phyloP scores from a whole-genome alignment of 53 echinoderm and acorn worm genomes.

The Paracentrotus lividus region DNA sequence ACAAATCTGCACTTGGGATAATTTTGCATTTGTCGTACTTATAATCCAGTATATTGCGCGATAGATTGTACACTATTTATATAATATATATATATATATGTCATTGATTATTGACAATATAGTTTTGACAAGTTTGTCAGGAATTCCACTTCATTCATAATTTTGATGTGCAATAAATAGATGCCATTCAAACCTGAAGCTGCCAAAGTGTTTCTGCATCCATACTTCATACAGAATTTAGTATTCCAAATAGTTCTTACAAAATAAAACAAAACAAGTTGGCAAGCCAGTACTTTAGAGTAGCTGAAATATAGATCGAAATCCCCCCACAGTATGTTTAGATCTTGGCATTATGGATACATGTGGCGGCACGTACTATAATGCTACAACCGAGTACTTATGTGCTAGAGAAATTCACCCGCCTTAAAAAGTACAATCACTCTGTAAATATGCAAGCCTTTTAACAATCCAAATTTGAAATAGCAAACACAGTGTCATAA shows the following conservation, averaged over 20 bases:
- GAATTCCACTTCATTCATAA: not conserved
- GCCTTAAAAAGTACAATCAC: conserved; percentile 65
- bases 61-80: too few species aligned
- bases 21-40: too few species aligned
- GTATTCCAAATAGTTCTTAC: not conserved
- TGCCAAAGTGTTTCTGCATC: not conserved
- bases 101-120: too few species aligned
- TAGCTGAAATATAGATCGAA: not conserved
- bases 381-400: not conserved
- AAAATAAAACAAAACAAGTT: not conserved
- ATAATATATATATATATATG: too few species aligned
- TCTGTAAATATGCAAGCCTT: conserved; percentile 64
- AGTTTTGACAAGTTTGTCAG: too few species aligned
- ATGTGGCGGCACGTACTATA: not conserved
- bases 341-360: not conserved
- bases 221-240: not conserved
- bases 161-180: not conserved
- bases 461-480: conserved; percentile 69
- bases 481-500: conserved; percentile 61
- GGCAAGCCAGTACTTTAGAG: not conserved
- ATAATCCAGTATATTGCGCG: too few species aligned
- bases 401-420: not conserved
- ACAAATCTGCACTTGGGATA: too few species aligned
- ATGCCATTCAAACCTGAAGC: not conserved
- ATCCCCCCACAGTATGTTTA: not conserved